Evolutionary conservation across 1,140 invertebrate species (phyloP).

Genomic region (Lepidurus arcticus): DNA sequence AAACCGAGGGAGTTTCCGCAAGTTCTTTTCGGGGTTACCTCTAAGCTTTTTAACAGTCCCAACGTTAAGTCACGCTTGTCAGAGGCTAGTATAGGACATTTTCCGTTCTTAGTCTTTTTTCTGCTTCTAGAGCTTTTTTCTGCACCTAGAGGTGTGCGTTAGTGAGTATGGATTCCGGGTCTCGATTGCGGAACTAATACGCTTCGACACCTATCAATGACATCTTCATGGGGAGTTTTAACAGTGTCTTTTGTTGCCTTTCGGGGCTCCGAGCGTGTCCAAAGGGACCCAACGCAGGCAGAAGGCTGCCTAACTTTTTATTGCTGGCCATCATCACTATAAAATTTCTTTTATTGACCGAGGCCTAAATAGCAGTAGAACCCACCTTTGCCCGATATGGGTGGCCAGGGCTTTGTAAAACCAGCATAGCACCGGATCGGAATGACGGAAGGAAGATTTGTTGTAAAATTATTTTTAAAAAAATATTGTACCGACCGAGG

Average conservation of each 20-base stretch:
- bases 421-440: background rate
- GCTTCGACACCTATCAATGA: constrained; percentile 17
- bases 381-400: background rate
- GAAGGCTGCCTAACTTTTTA: background rate
- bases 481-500: background rate
- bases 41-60: too few relatives aligned
- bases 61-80: too few relatives aligned
- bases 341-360: constrained; percentile 20
- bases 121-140: too few relatives aligned
- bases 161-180: background rate
- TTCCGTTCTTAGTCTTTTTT: too few relatives aligned
- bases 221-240: background rate
- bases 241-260: background rate
- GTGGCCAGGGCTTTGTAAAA: background rate
- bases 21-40: too few relatives aligned
- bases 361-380: background rate
- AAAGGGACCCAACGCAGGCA: background rate
- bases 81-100: too few relatives aligned
- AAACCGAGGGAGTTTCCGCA: too few relatives aligned
- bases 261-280: background rate
- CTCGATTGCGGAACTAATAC: constrained; percentile 19
- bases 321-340: constrained; percentile 8
- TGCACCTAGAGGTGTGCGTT: background rate
- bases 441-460: background rate
- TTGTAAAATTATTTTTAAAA: background rate